These are phyloP conservation scores for Molossus molossus DNA, from an alignment of 2,797 vertebrate species.

Conservation along the genomic window DNA sequence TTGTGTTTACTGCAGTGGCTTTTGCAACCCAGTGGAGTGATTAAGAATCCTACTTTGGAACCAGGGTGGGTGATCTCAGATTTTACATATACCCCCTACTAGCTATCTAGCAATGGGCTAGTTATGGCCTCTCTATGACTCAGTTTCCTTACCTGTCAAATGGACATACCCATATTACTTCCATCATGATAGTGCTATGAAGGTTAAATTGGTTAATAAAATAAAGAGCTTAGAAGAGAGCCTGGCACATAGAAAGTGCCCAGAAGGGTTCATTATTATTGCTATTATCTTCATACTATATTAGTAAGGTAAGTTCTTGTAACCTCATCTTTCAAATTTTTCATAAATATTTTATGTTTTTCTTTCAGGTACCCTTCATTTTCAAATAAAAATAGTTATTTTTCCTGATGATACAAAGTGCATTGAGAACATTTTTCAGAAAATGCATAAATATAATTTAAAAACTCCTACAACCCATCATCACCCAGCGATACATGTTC, in stretches of 20 bases:
- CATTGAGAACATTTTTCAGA: not conserved
- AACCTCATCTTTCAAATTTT: not conserved
- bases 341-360: not conserved
- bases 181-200: not conserved
- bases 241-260: not conserved
- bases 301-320: not conserved
- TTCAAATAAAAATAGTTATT: not conserved
- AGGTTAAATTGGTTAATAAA: conserved; percentile 7
- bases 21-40: not conserved
- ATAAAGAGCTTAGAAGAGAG: conserved; percentile 4
- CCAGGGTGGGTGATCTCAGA: not conserved
- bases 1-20: not conserved
- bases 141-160: conserved; percentile 8
- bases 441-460: conserved; percentile 16
- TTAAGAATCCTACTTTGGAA: not conserved
- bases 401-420: conserved; percentile 24
- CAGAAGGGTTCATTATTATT: not conserved
- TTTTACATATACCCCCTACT: not conserved
- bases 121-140: not conserved
- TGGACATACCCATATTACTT: not conserved
- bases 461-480: not conserved
- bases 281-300: not conserved
- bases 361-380: not conserved
- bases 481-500: not conserved
- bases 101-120: not conserved